phyloP scores from a whole-genome alignment of 1,140 invertebrate genomes.

The Leptopilina clavipes region DNA sequence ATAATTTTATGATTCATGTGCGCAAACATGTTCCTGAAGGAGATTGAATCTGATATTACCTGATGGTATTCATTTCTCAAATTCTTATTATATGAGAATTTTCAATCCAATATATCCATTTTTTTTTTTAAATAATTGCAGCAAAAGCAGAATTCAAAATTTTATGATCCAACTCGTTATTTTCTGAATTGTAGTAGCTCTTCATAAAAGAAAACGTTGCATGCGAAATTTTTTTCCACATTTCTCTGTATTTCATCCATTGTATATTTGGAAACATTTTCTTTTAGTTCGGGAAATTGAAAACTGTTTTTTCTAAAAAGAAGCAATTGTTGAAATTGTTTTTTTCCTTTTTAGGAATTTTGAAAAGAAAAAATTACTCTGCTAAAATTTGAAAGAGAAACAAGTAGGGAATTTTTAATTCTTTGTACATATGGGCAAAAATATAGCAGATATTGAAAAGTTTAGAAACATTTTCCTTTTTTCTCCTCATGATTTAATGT shows the following conservation, averaged over 20 bases:
- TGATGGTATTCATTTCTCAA: no score
- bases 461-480: background rate
- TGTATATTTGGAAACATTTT: background rate
- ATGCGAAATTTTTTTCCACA: background rate
- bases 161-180: background rate
- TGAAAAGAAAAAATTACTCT: no score
- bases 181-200: background rate
- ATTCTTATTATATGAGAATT: no score
- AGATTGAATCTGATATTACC: no score
- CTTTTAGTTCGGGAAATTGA: background rate
- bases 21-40: background rate
- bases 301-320: background rate
- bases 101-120: no score
- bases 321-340: background rate
- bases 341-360: background rate
- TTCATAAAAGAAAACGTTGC: background rate
- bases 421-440: no score
- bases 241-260: background rate
- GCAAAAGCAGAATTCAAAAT: no score
- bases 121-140: no score
- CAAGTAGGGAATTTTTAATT: no score
- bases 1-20: slow-evolving; percentile 3
- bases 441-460: background rate
- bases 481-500: no score
- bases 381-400: no score